These are phyloP conservation scores for Tridacna crocea DNA, from an alignment of 2,888 invertebrate genomes.

Conservation along the genomic window DNA sequence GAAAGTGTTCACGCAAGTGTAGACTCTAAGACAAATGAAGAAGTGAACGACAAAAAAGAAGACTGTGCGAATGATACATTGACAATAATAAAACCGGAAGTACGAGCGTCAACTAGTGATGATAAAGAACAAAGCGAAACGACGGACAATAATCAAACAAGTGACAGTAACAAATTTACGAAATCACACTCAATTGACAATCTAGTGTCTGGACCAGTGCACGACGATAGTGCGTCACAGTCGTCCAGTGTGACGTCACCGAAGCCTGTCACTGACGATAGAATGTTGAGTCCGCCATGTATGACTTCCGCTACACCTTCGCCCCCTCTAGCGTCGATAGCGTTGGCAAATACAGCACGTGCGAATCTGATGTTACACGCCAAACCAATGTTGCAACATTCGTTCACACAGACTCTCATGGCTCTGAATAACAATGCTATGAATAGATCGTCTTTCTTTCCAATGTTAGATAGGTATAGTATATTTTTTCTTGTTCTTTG, in stretches of 20 bases:
- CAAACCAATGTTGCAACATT: slow-evolving; percentile 67
- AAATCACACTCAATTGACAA: slow-evolving; percentile 53
- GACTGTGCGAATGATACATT: slow-evolving; percentile 10
- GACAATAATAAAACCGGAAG: slow-evolving; percentile 1
- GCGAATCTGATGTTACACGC: slow-evolving; percentile 59
- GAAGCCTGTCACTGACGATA: slow-evolving; percentile 41
- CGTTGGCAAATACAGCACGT: slow-evolving; percentile 49
- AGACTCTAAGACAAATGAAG: background rate
- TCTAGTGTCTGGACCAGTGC: slow-evolving; percentile 40
- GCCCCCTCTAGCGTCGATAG: slow-evolving; percentile 57
- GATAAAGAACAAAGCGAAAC: background rate
- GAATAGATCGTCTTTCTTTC: slow-evolving; percentile 72
- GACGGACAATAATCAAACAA: background rate
- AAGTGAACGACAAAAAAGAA: background rate
- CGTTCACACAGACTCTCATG: slow-evolving; percentile 77
- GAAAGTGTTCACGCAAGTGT: background rate
- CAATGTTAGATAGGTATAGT: slow-evolving; percentile 75
- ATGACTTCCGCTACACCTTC: slow-evolving; percentile 58
- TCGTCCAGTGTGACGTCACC: slow-evolving; percentile 29
- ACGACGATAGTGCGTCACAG: slow-evolving; percentile 28
- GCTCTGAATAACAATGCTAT: slow-evolving; percentile 74
- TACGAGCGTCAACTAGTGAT: background rate
- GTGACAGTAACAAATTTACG: slow-evolving; percentile 1
- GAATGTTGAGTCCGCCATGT: slow-evolving; percentile 26
- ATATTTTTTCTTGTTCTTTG: too few species aligned